These are phyloP conservation scores for Creontiades dilutus DNA, from an alignment of 2,888 invertebrate genomes.

Conservation along the genomic window DNA sequence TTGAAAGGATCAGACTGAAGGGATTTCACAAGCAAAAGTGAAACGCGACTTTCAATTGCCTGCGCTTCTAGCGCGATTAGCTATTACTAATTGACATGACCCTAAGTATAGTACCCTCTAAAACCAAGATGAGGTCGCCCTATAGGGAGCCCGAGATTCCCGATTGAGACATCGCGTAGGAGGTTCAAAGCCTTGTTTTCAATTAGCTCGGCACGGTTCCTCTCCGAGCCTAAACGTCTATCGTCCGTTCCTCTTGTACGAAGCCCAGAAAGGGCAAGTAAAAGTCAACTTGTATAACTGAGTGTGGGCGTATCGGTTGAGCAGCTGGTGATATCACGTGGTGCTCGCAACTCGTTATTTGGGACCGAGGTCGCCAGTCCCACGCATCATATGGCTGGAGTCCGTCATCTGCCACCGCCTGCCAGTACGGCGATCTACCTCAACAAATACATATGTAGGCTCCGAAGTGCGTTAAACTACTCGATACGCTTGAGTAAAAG, in stretches of 20 bases:
- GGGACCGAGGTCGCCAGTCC: slow-evolving; percentile 21
- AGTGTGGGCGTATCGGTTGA: slow-evolving; percentile 28
- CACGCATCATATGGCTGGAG: slow-evolving; percentile 10
- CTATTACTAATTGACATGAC: background rate
- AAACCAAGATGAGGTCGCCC: background rate
- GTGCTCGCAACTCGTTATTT: slow-evolving; percentile 16
- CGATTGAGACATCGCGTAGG: slow-evolving; percentile 28
- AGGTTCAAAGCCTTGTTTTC: slow-evolving; percentile 24
- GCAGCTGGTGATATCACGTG: slow-evolving; percentile 42
- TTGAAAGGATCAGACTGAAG: background rate
- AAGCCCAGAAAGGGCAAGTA: slow-evolving; percentile 47
- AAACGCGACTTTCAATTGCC: background rate
- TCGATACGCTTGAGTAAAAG: background rate
- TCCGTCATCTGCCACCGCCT: slow-evolving; percentile 12
- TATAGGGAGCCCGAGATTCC: background rate
- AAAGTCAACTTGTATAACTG: slow-evolving; percentile 43
- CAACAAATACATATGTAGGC: background rate
- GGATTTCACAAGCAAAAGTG: slow-evolving; percentile 7
- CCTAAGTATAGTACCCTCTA: background rate
- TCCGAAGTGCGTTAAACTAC: background rate
- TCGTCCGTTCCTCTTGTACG: background rate
- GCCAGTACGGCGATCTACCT: background rate
- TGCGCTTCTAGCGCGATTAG: background rate
- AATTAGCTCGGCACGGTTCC: slow-evolving; percentile 18
- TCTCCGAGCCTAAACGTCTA: slow-evolving; percentile 10